Conservation (phyloP, 1,140 invertebrate species). For the Sesamia nonagrioides region DNA sequence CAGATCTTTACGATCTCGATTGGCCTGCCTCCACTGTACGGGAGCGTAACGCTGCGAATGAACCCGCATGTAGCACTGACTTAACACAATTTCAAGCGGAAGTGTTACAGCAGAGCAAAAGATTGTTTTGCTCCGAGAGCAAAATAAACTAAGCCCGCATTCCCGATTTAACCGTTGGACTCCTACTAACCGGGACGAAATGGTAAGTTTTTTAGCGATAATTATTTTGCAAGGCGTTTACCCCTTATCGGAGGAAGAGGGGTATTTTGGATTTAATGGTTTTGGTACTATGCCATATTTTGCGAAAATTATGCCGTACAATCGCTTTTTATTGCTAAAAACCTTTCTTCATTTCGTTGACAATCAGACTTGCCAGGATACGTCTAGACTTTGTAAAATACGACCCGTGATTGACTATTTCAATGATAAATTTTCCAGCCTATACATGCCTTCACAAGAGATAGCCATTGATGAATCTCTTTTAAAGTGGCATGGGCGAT, state of each 20-base stretch:
- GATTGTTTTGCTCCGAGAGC: no score
- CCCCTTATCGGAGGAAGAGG: slow-evolving; percentile 6
- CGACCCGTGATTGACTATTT: slow-evolving; percentile 1
- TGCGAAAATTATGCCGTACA: background rate
- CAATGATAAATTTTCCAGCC: background rate
- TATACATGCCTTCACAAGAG: background rate
- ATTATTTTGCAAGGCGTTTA: slow-evolving; percentile 1
- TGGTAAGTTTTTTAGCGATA: slow-evolving; percentile 3
- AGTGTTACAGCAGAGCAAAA: no score
- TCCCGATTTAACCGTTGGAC: no score
- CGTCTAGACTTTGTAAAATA: background rate
- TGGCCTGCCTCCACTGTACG: background rate
- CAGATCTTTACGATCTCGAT: no score
- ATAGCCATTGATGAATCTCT: slow-evolving; percentile 21
- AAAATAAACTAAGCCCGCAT: no score
- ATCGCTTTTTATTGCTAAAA: slow-evolving; percentile 12
- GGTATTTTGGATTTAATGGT: background rate
- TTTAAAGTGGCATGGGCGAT: slow-evolving; percentile 7
- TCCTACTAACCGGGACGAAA: background rate
- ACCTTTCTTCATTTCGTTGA: background rate
- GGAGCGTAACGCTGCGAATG: background rate
- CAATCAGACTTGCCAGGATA: background rate
- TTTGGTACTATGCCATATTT: slow-evolving; percentile 16
- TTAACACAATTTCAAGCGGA: background rate
- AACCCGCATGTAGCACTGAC: background rate